Base-by-base conservation (phyloP, 2,113 vertebrate species). In the Thomomys bottae region DNA sequence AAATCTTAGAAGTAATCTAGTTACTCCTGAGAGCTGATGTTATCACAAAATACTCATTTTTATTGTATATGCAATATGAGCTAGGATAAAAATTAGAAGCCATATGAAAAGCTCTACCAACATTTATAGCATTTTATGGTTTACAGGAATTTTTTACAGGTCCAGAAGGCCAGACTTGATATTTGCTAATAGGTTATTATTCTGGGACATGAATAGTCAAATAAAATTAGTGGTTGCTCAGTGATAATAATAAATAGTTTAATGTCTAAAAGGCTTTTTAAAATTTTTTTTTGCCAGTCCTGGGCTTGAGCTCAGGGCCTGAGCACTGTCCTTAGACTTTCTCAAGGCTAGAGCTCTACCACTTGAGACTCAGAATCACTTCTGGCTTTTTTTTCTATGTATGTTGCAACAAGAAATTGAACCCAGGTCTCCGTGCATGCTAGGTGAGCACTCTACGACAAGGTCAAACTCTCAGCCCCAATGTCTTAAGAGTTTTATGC, bases 1-100 rank as follows among this genome's bases (percentile, higher is more conserved):
- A 77, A 23, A 20, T 84, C 93, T 83, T 88, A 67, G 30, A 83
- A 92, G 66, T 15, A 86, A 3, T 72, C 32, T 64, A 78, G 57
- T 89, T 59, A 36, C 49, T 90, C 24, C 45, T 24, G 8, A 75
- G 88, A 79, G 20, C 76, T 90, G 71, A 6, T 92, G 71, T 80
- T 76, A 67, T 40, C 14, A 66, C 49, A 75, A 32, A 86, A 57
- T 20, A 79, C 8, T 17, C 30, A 82, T 28, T 92, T 66, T 73
- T 61, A 83, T 61, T 73, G 5, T 42, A 3, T 72, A 5, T 2
- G 14, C 17, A 26, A 20, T 75, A 89, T 84, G 38, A 78, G 71
- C 18, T 38, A 36, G 36, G 57, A 17, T 54, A 71, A 61, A 67
- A 11, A 34, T 59, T 63, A 88, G 63, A 88, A 40, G 76, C 28